Evolutionary conservation across 2,888 invertebrate species (phyloP), one percentile per base, ranked within the genome.

Genomic region (Argyresthia goedartella): DNA sequence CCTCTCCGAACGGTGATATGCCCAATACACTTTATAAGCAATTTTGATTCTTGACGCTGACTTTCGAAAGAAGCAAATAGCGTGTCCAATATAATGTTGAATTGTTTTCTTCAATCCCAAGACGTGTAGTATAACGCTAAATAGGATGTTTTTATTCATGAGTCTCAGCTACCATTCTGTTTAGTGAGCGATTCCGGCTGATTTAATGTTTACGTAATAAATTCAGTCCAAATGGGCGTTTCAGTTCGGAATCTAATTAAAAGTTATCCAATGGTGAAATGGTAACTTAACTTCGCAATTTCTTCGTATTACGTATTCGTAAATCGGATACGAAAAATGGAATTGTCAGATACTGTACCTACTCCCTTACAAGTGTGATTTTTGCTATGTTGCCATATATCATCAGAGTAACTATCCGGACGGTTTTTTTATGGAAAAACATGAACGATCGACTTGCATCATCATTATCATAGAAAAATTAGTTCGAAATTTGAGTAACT

Each of bases 141-240:
- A 84, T 86, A 85, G 81, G 71, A 80, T 84, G 84, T 84, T 81
- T 85, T 85, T 85, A 86, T 86, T 85, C 84, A 85, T 85, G 85
- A 86, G 79, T 63, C 69, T 72, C 69, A 76, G 74, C 76, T 77
- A 74, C 81, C 76, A 81, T 82, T 81, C 78, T 79, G 80, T 82
- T 81, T 80, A 74, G 81, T 75, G 73, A 75, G 78, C 76, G 75
- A 74, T 75, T 73, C 73, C 71, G 70, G 73, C 80, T 81, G 82
- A 85, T 84, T 84, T 82, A 84, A 76, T 71, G 77, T 73, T 68
- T 71, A 69, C 64, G 77, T 76, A 75, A 81, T 82, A 82, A 79
- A 84, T 81, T 77, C 76, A 10, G 67, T 69, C 71, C 72, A 76
- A 75, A 73, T 55, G 55, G 57, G 51, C 54, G 55, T 54, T 50